Conservation (phyloP, 2,113 vertebrate genomes). For the Sigmodon hispidus region DNA sequence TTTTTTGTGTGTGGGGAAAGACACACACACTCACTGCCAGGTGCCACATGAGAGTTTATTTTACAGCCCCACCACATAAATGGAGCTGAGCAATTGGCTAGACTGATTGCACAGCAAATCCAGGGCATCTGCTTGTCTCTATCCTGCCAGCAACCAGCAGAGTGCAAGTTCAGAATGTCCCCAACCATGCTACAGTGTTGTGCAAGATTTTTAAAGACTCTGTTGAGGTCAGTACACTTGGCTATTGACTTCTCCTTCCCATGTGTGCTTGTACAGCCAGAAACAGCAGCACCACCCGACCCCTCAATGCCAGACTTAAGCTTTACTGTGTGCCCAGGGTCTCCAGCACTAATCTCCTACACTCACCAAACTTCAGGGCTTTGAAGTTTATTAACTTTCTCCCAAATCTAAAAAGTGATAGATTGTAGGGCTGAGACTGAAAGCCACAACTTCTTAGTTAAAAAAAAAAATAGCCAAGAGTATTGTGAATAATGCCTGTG, state of each 20-base stretch:
- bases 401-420: not conserved
- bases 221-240: fast-evolving
- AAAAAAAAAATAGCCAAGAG: not conserved
- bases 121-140: not conserved
- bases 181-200: not conserved
- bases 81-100: not conserved
- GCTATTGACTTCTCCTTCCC: not conserved
- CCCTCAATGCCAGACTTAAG: fast-evolving
- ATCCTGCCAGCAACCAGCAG: not conserved
- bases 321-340: not conserved
- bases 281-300: fast-evolving
- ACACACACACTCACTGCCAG: too few species aligned
- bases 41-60: too few species aligned
- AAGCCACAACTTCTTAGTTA: not conserved
- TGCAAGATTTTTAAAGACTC: not conserved
- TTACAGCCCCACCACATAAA: not conserved
- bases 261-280: fast-evolving
- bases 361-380: not conserved
- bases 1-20: too few species aligned
- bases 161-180: not conserved
- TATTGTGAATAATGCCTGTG: not conserved
- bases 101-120: not conserved
- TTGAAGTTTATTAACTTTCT: not conserved
- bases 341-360: not conserved
- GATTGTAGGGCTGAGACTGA: not conserved